Evolutionary conservation across 2,888 invertebrate genomes (phyloP), one percentile per base, ranked within the genome.

Genomic region (Biston stratarius): DNA sequence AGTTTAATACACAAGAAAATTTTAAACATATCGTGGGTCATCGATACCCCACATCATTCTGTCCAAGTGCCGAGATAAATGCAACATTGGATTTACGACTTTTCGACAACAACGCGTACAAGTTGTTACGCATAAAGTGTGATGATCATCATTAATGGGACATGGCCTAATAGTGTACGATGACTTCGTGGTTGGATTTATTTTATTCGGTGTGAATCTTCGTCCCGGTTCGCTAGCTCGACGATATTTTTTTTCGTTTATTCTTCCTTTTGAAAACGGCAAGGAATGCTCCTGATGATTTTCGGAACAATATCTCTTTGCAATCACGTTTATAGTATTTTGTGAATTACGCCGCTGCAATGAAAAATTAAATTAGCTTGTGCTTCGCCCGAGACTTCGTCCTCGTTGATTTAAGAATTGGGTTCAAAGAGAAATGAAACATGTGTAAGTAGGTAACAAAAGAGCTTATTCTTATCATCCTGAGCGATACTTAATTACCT

Each of bases 61-160:
- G 66, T 92, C 90, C 47, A 92, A 85, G 67, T 87, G 87, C 14
- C 75, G 79, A 33, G 87, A 85, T 64, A 92, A 81, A 77, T 87
- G 83, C 40, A 87, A 66, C 84, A 92, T 88, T 1, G 90, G 89
- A 64, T 86, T 85, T 15, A 79, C 69, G 6, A 84, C 77, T 69
- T 74, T 81, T 42, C 72, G 77, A 33, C 80, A 74, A 70, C 83
- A 78, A 40, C 59, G 40, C 8, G 64, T 36, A 55, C 60, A 64
- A 47, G 45, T 33, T 44, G 52, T 48, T 33, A 59, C 33, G 8
- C 24, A 62, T 14, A 44, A 55, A 47, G 44, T 15, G n/a, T 52
- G 42, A 34, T 34, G 63, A 15, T 45, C n/a, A 3, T 42, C 56
- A n/a, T 44, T 36, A 10, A 6, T 36, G 8, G 47, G 38, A 12